phyloP scores from a whole-genome alignment of 2,797 vertebrate genomes.

The Allochrocebus solatus region DNA sequence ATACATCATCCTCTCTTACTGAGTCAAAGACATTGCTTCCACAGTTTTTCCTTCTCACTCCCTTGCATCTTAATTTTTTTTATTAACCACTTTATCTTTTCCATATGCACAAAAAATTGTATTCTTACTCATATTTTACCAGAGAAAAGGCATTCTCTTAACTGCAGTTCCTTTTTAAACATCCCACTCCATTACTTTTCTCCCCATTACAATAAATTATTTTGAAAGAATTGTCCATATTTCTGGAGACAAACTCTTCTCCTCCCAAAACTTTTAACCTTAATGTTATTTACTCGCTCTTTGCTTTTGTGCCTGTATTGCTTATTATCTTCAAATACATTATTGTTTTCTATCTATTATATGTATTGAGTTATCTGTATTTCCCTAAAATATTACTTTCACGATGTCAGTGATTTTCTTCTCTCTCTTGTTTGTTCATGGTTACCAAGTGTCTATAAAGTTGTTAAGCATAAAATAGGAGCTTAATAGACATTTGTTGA shows the following conservation, averaged over 20 bases:
- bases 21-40: neutral
- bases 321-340: neutral
- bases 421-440: neutral
- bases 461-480: neutral
- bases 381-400: neutral
- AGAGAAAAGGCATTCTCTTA: neutral
- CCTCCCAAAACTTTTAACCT: neutral
- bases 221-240: neutral
- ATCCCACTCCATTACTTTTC: neutral
- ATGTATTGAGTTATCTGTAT: neutral
- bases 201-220: neutral
- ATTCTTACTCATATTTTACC: neutral
- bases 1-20: neutral
- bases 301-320: neutral
- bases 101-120: neutral
- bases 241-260: neutral
- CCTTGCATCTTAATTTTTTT: constrained; percentile 22
- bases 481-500: neutral
- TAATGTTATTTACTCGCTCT: neutral
- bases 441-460: neutral
- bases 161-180: neutral
- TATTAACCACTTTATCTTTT: constrained; percentile 30
- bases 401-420: no score
- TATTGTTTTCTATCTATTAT: neutral
- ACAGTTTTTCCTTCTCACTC: neutral